Evolutionary conservation across 2,797 vertebrate genomes (phyloP).

Genomic region (Parauchenoglanis punctatus): DNA sequence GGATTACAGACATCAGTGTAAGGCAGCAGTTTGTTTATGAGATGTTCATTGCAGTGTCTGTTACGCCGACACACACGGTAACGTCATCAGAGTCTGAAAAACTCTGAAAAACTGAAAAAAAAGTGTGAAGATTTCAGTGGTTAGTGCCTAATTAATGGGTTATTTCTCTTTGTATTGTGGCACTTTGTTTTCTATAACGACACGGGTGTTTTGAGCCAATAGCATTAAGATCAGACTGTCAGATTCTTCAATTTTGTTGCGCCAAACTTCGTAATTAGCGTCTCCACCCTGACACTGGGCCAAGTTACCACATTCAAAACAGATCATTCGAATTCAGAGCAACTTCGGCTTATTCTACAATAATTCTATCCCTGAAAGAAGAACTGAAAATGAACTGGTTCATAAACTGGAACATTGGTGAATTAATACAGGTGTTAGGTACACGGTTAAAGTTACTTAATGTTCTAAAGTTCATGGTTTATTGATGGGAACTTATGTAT

Average conservation of each 20-base stretch:
- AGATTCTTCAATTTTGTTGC: not conserved
- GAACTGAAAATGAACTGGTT: not conserved
- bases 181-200: not conserved
- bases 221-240: not conserved
- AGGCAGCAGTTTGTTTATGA: constrained; percentile 15
- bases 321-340: not conserved
- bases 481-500: too few relatives aligned
- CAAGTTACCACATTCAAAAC: not conserved
- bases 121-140: not conserved
- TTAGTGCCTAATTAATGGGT: not conserved
- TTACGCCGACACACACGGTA: not conserved
- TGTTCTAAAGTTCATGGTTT: too few relatives aligned
- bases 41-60: constrained; percentile 13
- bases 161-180: not conserved
- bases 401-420: not conserved
- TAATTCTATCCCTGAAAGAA: not conserved
- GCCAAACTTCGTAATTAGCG: not conserved
- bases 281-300: not conserved
- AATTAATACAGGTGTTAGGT: not conserved
- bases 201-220: not conserved
- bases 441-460: not conserved
- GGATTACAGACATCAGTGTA: not conserved
- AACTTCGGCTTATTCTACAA: not conserved
- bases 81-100: not conserved
- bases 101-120: too few relatives aligned